Conservation (phyloP, 2,888 invertebrate species). For the Drosophila demipolita region DNA sequence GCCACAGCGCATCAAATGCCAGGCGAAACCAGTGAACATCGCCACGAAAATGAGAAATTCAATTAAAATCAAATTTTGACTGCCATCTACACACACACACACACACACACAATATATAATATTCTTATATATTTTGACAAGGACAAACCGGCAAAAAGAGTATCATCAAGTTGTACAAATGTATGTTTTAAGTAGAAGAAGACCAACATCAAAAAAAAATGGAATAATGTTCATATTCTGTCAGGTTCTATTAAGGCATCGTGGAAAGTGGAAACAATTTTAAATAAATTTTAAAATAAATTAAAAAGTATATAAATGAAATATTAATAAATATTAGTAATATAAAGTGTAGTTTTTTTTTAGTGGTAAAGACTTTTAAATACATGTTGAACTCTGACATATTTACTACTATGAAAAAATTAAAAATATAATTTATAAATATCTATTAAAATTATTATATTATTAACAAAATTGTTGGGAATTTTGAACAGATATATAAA, state of each 20-base stretch:
- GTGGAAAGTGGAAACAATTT: background rate
- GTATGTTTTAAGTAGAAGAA: background rate
- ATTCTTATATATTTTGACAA: background rate
- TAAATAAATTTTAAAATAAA: background rate
- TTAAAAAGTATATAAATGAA: too few relatives aligned
- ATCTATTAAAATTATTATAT: background rate
- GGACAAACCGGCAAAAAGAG: background rate
- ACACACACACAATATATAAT: background rate
- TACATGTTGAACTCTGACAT: too few relatives aligned
- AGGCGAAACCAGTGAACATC: slow-evolving; percentile 6
- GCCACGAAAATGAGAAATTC: slow-evolving; percentile 70
- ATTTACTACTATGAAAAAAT: too few relatives aligned
- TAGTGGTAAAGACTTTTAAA: background rate
- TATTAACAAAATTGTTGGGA: background rate
- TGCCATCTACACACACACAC: slow-evolving; percentile 21
- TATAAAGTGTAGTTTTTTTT: background rate
- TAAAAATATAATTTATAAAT: background rate
- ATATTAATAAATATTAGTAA: too few relatives aligned
- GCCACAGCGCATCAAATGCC: slow-evolving; percentile 42
- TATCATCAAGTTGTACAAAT: background rate
- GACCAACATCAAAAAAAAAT: background rate
- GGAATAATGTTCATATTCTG: too few relatives aligned
- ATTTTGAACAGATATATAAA: too few relatives aligned
- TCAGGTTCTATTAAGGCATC: background rate
- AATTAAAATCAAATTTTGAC: slow-evolving; percentile 76